phyloP scores from a whole-genome alignment of 2,888 invertebrate genomes.

The Chrysolina americana region DNA sequence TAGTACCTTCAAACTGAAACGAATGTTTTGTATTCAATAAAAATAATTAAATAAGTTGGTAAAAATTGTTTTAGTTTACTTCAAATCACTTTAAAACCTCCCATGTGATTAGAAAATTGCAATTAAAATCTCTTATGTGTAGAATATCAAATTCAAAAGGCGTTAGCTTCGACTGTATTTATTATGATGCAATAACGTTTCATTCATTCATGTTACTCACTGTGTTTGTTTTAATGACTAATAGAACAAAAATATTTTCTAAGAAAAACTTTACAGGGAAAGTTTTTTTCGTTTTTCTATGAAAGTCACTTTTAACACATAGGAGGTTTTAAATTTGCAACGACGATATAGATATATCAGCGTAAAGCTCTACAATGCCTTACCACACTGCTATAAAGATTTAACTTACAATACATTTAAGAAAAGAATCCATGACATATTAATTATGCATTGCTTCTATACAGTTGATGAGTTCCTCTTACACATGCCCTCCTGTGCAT shows the following conservation, averaged over 20 bases:
- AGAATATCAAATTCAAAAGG: slow-evolving; percentile 1
- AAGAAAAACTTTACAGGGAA: not conserved
- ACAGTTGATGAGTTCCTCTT: too few species aligned
- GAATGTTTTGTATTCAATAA: not conserved
- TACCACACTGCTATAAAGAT: too few species aligned
- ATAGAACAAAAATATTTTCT: not conserved
- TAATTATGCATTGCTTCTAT: too few species aligned
- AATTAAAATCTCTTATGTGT: not conserved
- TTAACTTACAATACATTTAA: too few species aligned
- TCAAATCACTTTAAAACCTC: not conserved
- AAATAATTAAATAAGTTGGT: not conserved
- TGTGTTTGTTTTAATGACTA: not conserved
- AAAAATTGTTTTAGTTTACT: not conserved
- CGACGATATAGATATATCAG: not conserved
- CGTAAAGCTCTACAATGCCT: too few species aligned
- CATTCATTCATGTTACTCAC: not conserved
- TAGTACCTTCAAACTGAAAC: slow-evolving; percentile 1
- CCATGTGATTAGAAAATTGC: not conserved
- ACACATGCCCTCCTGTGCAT: too few species aligned
- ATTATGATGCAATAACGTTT: not conserved
- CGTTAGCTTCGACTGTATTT: slow-evolving; percentile 1
- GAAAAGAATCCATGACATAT: too few species aligned
- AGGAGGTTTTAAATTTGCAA: not conserved
- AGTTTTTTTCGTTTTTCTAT: not conserved
- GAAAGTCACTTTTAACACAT: slow-evolving; percentile 1